Conservation (phyloP, 2,797 vertebrate species). For the Microctenopoma stevenorrisi region DNA sequence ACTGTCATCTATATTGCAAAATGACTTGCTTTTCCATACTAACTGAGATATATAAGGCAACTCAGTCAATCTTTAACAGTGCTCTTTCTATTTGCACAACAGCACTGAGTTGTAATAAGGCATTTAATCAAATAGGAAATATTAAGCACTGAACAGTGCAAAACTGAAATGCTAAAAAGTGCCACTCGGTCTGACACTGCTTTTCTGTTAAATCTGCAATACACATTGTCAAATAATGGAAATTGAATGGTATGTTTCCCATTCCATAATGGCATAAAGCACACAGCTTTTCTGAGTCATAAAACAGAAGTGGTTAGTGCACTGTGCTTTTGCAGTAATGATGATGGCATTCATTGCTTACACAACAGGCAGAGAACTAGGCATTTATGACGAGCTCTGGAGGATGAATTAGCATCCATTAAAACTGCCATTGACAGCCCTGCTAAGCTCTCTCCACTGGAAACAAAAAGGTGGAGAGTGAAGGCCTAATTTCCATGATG, state of each 20-base stretch:
- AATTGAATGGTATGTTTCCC: conserved; percentile 58
- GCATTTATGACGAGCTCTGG: conserved; percentile 68
- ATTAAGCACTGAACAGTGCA: conserved; percentile 33
- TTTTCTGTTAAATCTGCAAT: conserved; percentile 47
- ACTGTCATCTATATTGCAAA: neutral
- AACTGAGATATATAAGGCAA: conserved; percentile 3
- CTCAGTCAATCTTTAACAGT: conserved; percentile 35
- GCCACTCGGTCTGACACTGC: conserved; percentile 17
- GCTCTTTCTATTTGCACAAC: conserved; percentile 50
- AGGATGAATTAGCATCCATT: conserved; percentile 76
- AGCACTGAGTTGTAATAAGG: conserved; percentile 31
- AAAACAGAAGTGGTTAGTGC: conserved; percentile 70
- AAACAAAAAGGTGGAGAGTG: conserved; percentile 56
- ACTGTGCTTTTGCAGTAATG: conserved; percentile 55
- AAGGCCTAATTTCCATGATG: conserved; percentile 69
- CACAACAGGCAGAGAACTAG: conserved; percentile 60
- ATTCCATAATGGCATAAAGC: conserved; percentile 46
- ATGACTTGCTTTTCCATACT: neutral
- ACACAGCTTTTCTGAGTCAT: conserved; percentile 61
- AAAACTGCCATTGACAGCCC: conserved; percentile 65
- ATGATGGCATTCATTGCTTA: conserved; percentile 70
- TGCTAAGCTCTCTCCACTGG: conserved; percentile 58
- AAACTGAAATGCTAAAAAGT: conserved; percentile 24
- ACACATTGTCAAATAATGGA: conserved; percentile 59
- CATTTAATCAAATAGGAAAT: conserved; percentile 43